Percentiles rank a stretch among this genome's conserved stretches.
Evolutionary conservation across 2,888 invertebrate genomes (phyloP).

Genomic region (Heteromyza rotundicornis): DNA sequence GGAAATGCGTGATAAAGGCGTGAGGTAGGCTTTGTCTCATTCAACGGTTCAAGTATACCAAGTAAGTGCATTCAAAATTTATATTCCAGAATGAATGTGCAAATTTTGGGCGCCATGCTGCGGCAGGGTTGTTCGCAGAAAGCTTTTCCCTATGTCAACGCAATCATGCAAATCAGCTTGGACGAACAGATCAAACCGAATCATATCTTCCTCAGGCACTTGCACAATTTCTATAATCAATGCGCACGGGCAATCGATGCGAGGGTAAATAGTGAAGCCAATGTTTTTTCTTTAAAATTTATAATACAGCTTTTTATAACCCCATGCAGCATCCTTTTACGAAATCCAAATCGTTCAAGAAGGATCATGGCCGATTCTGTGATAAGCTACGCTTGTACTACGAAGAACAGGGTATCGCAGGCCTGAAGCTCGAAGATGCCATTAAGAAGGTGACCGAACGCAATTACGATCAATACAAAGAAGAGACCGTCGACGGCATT

Average conservation of each 20-base stretch:
- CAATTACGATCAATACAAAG: slow-evolving; percentile 72
- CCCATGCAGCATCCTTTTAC: slow-evolving; percentile 59
- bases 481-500: slow-evolving; percentile 47
- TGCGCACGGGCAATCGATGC: slow-evolving; percentile 65
- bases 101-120: slow-evolving; percentile 78
- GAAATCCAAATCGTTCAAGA: slow-evolving; percentile 50
- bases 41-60: too few species aligned
- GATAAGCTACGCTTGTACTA: slow-evolving; percentile 64
- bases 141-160: slow-evolving; percentile 72
- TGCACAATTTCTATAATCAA: slow-evolving; percentile 70
- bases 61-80: too few species aligned
- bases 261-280: slow-evolving; percentile 54
- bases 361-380: slow-evolving; percentile 63
- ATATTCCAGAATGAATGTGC: slow-evolving; percentile 71
- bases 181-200: slow-evolving; percentile 70
- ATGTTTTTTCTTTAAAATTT: neutral
- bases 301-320: neutral
- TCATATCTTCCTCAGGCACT: slow-evolving; percentile 67
- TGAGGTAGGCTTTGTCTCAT: neutral
- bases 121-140: slow-evolving; percentile 68
- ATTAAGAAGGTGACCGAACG: slow-evolving; percentile 63
- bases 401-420: slow-evolving; percentile 62
- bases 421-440: slow-evolving; percentile 58
- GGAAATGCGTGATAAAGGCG: slow-evolving; percentile 72
- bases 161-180: slow-evolving; percentile 72